phyloP scores from a whole-genome alignment of 2,888 invertebrate species.

The Hyppa rectilinea region DNA sequence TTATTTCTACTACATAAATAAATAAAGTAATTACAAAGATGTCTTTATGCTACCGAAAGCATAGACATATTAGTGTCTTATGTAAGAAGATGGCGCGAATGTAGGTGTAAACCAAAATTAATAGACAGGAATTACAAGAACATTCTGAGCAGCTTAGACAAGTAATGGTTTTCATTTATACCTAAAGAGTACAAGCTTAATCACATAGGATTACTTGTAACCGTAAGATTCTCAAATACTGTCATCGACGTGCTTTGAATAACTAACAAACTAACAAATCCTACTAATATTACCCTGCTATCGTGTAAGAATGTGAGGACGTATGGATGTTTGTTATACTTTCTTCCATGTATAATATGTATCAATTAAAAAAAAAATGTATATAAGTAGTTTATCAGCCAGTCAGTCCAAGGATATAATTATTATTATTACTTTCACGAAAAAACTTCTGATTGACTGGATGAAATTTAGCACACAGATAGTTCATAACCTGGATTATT shows the following conservation, averaged over 20 bases:
- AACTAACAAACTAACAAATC: too few species aligned
- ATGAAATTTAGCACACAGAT: too few species aligned
- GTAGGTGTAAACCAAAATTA: conserved; percentile 40
- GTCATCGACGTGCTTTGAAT: not conserved
- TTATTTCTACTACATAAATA: not conserved
- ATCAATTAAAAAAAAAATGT: too few species aligned
- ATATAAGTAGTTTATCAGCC: too few species aligned
- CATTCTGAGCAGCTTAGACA: conserved; percentile 25
- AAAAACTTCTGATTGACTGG: too few species aligned
- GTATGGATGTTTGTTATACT: too few species aligned
- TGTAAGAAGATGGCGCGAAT: conserved; percentile 23
- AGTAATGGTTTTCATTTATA: conserved; percentile 20
- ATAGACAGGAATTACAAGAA: conserved; percentile 37
- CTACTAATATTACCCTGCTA: too few species aligned
- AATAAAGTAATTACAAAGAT: conserved; percentile 1
- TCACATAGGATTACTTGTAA: not conserved
- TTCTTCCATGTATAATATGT: too few species aligned
- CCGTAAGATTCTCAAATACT: not conserved
- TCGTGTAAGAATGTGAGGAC: too few species aligned
- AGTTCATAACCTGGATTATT: too few species aligned
- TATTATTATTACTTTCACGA: too few species aligned
- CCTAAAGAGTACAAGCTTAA: conserved; percentile 5
- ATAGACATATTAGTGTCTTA: conserved; percentile 19
- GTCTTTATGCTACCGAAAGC: not conserved
- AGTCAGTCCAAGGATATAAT: too few species aligned